Base-by-base conservation (phyloP, 2,797 vertebrate genomes). In the Cyclopterus lumpus region DNA sequence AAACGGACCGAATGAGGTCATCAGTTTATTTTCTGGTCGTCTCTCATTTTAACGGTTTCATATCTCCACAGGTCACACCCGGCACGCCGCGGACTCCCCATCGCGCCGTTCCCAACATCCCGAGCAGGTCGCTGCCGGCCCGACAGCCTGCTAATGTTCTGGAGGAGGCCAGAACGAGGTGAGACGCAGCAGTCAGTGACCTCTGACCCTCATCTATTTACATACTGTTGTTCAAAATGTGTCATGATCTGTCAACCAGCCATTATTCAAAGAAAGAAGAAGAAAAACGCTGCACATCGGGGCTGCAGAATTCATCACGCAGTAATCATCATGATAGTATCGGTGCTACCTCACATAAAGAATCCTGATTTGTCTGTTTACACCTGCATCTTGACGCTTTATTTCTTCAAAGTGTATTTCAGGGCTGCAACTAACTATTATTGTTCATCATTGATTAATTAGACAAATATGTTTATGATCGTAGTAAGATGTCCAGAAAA, bases 121-220 rank as follows among this genome's bases (percentile, higher is more conserved):
- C 96, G 67, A 94, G 81, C 85, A 94, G 98, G 67, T 90, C 65
- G 2, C 88, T 93, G 3, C 95, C 94, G 0, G 89, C 95, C n/a
- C 93, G 90, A 67, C 95, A 94, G 30, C 97, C 97, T 0, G 71
- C 86, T 11, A 97, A 86, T 10, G 55, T 94, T 0, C 90, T 99
- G 51, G 97, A 99, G 84, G 95, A 97, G 83, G 97, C 97, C 53
- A 93, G 97, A 36, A 81, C 95, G 16, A 97, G 97, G 98, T 99
- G 83, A 91, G 81, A 6, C 15, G 1, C 49, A 16, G 0, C 30
- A 5, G 4, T 1, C 26, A 0, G 8, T 55, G 42, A 57, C 58
- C 32, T 26, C 46, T 38, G 61, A 44, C 38, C 53, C 24, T 8
- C 60, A 22, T 38, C 11, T 15, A 22, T 6, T 1, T 20, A 55